Conservation (phyloP, 2,797 vertebrate species). For the Lepilemur ruficaudatus region DNA sequence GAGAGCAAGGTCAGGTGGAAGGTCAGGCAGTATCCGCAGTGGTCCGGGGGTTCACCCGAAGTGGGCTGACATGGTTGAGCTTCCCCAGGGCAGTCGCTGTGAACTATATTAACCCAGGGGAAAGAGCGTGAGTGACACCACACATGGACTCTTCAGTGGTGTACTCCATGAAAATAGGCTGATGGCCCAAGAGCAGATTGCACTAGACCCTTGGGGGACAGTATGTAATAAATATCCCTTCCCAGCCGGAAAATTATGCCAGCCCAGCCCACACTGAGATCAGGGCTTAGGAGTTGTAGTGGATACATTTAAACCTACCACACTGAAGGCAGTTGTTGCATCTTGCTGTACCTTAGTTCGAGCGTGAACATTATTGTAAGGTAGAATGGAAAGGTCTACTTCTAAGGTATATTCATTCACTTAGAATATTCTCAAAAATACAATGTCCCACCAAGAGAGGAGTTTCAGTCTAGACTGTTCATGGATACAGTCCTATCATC, state of each 20-base stretch:
- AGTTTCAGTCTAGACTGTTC: background rate
- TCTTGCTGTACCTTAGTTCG: background rate
- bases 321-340: background rate
- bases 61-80: background rate
- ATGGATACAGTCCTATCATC: background rate
- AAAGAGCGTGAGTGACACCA: background rate
- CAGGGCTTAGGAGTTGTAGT: background rate
- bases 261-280: background rate
- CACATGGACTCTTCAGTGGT: background rate
- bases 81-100: background rate
- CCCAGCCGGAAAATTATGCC: background rate
- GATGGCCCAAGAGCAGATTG: fast-evolving
- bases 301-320: background rate
- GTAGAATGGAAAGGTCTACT: background rate
- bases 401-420: background rate
- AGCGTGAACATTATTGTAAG: background rate
- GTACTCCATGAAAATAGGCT: background rate
- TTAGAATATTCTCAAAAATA: background rate
- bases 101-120: background rate
- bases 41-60: too few relatives aligned
- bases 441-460: background rate
- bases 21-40: too few relatives aligned
- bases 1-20: background rate
- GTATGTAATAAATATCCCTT: background rate
- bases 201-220: background rate